phyloP scores from a whole-genome alignment of 2,113 vertebrate species.

The Sylvia atricapilla region DNA sequence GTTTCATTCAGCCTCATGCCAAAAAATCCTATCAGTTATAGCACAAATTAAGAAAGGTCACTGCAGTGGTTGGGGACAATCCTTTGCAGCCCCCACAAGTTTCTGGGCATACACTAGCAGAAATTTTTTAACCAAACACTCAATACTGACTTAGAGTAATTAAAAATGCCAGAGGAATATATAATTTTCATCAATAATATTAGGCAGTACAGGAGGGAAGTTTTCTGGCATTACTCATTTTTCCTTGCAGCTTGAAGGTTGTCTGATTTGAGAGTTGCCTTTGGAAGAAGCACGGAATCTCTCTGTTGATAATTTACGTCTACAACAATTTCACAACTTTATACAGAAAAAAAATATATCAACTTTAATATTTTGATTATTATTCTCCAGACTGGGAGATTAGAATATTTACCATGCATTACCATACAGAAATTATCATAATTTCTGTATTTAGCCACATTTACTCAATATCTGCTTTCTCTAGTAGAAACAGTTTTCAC shows the following conservation, averaged over 20 bases:
- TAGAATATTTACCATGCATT: not conserved
- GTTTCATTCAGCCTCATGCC: not conserved
- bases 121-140: not conserved
- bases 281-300: not conserved
- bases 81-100: not conserved
- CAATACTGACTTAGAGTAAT: not conserved
- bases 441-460: not conserved
- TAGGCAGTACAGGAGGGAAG: not conserved
- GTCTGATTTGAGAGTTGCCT: not conserved
- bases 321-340: not conserved
- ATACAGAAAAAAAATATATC: not conserved
- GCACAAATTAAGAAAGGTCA: not conserved
- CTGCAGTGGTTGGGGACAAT: not conserved
- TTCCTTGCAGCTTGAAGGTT: not conserved
- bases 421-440: not conserved
- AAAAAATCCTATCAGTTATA: not conserved
- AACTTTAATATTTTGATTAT: not conserved
- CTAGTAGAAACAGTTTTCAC: not conserved
- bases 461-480: not conserved
- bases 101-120: not conserved
- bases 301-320: not conserved
- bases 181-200: not conserved
- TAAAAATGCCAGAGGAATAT: not conserved
- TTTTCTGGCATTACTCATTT: not conserved
- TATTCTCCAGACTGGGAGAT: not conserved